Conservation (phyloP, 2,888 invertebrate species). For the Diaphora mendica region DNA sequence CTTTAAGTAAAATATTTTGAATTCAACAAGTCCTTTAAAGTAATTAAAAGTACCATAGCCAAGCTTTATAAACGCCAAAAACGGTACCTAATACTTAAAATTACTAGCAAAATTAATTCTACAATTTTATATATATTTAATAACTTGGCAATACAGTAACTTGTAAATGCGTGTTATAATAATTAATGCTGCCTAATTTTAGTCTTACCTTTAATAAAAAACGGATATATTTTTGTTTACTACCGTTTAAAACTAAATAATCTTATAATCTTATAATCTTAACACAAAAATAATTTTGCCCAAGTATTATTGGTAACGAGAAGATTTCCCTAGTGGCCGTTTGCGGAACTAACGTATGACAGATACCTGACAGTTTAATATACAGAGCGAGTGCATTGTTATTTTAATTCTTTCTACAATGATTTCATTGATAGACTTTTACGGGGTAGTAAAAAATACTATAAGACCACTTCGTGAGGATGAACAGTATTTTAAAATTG, state of each 20-base stretch:
- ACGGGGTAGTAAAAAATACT: too few relatives aligned
- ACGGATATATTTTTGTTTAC: background rate
- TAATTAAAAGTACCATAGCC: background rate
- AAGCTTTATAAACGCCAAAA: background rate
- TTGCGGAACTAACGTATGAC: too few relatives aligned
- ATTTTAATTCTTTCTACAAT: too few relatives aligned
- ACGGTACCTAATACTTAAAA: background rate
- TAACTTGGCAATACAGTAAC: background rate
- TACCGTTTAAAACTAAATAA: background rate
- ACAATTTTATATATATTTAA: background rate
- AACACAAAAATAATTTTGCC: too few relatives aligned
- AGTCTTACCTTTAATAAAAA: background rate
- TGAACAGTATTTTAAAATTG: too few relatives aligned
- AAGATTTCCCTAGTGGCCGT: too few relatives aligned
- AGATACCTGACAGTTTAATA: too few relatives aligned
- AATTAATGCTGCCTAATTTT: background rate
- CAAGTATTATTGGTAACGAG: too few relatives aligned
- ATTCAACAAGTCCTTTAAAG: background rate
- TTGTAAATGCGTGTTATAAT: background rate
- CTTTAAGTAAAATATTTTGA: background rate
- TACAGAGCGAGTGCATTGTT: too few relatives aligned
- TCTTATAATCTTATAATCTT: too few relatives aligned
- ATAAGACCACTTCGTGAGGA: too few relatives aligned
- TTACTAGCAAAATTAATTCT: background rate
- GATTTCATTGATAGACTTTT: too few relatives aligned